phyloP scores from a whole-genome alignment of 2,797 vertebrate species.

The Crypturellus tataupa region DNA sequence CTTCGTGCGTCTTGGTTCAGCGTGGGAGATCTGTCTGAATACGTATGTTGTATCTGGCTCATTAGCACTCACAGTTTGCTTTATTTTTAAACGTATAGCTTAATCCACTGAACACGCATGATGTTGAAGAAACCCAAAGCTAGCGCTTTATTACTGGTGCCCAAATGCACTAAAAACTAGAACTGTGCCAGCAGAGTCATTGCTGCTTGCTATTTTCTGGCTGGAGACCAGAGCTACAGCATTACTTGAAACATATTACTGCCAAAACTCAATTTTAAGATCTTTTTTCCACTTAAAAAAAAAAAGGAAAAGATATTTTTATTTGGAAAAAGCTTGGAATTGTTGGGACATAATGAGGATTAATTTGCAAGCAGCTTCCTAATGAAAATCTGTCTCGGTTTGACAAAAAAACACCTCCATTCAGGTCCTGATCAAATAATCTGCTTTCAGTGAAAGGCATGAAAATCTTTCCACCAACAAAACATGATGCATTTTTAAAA shows the following conservation, averaged over 20 bases:
- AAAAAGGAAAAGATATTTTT: rapidly evolving
- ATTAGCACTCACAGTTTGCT: not conserved
- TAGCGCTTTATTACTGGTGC: not conserved
- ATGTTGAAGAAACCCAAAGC: not conserved
- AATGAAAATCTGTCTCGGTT: not conserved
- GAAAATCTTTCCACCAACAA: not conserved
- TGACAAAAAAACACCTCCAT: not conserved
- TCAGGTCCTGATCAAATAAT: not conserved
- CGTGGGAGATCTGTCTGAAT: not conserved
- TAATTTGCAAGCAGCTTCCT: not conserved
- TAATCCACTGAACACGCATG: not conserved
- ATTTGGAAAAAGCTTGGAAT: not conserved
- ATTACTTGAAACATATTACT: not conserved
- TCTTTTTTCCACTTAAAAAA: not conserved
- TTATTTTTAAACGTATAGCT: not conserved
- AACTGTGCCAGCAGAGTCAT: not conserved
- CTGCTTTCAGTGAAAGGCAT: not conserved
- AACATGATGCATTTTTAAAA: not conserved
- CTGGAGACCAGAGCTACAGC: not conserved
- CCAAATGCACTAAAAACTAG: not conserved
- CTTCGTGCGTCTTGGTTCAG: no score
- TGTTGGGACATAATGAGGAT: not conserved
- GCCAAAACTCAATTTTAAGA: not conserved
- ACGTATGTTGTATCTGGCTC: not conserved
- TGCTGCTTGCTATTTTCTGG: not conserved